Percentiles rank a stretch among this genome's conserved stretches.
Conservation (phyloP, 2,888 invertebrate genomes). For the Ectemnius lituratus region DNA sequence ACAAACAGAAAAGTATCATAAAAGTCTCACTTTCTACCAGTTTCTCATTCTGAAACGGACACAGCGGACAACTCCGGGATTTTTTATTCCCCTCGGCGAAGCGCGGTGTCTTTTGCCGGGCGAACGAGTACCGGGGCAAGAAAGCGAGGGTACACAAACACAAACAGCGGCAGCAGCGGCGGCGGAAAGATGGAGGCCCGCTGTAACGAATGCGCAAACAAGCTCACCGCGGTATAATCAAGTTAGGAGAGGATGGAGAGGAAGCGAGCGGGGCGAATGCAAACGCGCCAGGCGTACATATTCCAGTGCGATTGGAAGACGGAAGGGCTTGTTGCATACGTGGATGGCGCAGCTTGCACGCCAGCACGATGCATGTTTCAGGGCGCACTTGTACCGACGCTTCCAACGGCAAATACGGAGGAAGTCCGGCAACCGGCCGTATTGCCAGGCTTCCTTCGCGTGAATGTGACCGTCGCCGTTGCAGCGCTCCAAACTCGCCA, state of each 20-base stretch:
- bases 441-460: too few species aligned
- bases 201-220: conserved; percentile 62
- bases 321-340: conserved; percentile 21
- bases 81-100: too few species aligned
- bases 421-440: conserved; percentile 25
- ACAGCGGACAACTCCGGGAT: too few species aligned
- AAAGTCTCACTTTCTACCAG: too few species aligned
- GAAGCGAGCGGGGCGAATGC: background rate
- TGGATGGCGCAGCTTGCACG: conserved; percentile 4
- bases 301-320: conserved; percentile 45
- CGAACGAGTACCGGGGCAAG: conserved; percentile 46
- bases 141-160: conserved; percentile 25
- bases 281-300: conserved; percentile 6
- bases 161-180: conserved; percentile 40
- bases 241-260: conserved; percentile 59
- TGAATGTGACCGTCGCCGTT: too few species aligned
- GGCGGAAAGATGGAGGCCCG: conserved; percentile 11
- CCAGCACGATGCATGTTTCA: conserved; percentile 46
- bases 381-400: conserved; percentile 44
- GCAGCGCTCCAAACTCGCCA: too few species aligned
- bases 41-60: too few species aligned
- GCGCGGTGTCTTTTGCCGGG: conserved; percentile 22
- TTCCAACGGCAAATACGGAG: conserved; percentile 48
- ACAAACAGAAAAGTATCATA: too few species aligned
- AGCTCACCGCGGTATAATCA: conserved; percentile 53